Base-by-base conservation (phyloP, 2,797 vertebrate species). In the Siniperca scherzeri region DNA sequence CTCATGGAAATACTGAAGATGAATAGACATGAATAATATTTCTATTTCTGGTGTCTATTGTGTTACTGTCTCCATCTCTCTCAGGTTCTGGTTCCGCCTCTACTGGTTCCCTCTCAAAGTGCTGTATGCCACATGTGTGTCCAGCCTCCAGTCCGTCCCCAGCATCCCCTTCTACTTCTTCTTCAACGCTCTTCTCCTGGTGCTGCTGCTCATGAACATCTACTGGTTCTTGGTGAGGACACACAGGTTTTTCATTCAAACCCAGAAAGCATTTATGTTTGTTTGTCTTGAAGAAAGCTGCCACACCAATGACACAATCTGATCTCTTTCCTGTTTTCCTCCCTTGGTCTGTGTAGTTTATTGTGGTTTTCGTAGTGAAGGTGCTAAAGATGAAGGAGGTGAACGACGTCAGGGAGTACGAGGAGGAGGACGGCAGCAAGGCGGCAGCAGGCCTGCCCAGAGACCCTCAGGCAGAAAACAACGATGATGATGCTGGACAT, bases 51-150 rank as follows among this genome's bases (percentile, higher is more conserved):
- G 5, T 75, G 9, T 25, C 5, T 1, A 2, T n/a, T 70, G 36
- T 77, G 17, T 59, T 38, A 5, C 44, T n/a, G 11, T 53, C 17
- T 27, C 59, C 14, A 0, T 75, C 53, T 56, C 40, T 78, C 57
- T 52, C 80, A 99, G 98, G 98, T 99, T 99, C 95, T 99, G 97
- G 97, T 99, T 99, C 93, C 97, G 98, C 7, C 96, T 99, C 74
- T 99, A 99, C 94, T 99, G 98, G 98, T 99, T 99, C 89, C 98
- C 98, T 0, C 97, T 98, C 21, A 99, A 99, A 94, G 98, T 98
- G 62, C 94, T 99, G 67, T 99, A 98, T 0, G 96, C 97, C 89
- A 97, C 98, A 0, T 96, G 96, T 79, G 94, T 98, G 93, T 97
- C 95, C 95, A 98, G 98, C 93, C 94, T 99, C 53, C 96, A 96